A percentile compares a stretch with the other conserved stretches of the same genome.
These are phyloP conservation scores for Paraescarpia echinospica DNA, from an alignment of 1,140 invertebrate species.

Conservation along the genomic window DNA sequence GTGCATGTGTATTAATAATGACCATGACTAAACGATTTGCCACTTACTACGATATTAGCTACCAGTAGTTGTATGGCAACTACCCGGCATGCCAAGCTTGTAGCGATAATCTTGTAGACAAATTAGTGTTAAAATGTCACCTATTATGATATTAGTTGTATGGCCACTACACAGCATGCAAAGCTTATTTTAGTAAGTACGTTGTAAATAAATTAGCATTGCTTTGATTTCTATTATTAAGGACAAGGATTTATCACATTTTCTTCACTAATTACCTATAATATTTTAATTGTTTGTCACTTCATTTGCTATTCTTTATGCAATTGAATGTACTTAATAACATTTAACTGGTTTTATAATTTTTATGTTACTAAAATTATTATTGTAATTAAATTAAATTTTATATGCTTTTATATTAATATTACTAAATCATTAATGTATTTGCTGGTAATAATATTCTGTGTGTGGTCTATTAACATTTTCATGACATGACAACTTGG, in stretches of 20 bases:
- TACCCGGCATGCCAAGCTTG: not conserved
- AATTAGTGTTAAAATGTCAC: not conserved
- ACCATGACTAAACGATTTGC: not conserved
- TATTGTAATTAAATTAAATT: too few species aligned
- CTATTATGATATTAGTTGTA: not conserved
- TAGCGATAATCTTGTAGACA: not conserved
- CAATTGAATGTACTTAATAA: not conserved
- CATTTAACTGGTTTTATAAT: not conserved
- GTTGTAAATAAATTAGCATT: not conserved
- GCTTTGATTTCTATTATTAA: not conserved
- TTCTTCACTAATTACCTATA: not conserved
- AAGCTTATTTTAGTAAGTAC: not conserved
- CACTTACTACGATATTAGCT: not conserved
- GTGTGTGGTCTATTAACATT: not conserved
- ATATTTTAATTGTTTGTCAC: not conserved
- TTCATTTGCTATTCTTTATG: not conserved
- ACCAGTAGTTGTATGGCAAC: not conserved
- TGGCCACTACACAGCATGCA: not conserved
- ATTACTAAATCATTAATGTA: not conserved
- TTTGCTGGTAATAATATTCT: not conserved
- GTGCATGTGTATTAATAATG: not conserved
- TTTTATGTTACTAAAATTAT: not conserved
- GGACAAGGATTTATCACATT: not conserved
- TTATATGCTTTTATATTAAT: not conserved
- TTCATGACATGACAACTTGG: not conserved